Evolutionary conservation across 2,113 vertebrate species (phyloP).

Genomic region (Otus sunia): DNA sequence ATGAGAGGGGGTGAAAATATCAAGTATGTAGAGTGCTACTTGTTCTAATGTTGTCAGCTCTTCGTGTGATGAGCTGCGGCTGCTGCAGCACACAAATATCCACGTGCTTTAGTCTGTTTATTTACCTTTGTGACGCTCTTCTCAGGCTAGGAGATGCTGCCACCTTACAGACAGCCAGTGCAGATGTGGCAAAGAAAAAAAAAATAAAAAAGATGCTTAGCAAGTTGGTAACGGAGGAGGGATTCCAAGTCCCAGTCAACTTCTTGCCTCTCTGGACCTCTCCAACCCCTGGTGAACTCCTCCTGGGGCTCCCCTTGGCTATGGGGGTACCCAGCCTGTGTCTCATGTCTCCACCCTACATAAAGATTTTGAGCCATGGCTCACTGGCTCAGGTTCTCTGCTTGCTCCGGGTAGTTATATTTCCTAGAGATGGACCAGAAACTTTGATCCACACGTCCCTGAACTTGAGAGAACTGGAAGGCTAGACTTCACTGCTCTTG

Average conservation of each 20-base stretch:
- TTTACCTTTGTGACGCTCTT: background rate
- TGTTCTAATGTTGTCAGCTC: background rate
- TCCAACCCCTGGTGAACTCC: background rate
- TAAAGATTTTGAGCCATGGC: background rate
- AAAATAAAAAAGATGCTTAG: background rate
- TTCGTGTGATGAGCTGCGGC: background rate
- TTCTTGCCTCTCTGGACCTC: background rate
- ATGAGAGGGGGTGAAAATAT: background rate
- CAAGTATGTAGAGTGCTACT: background rate
- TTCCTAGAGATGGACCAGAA: background rate
- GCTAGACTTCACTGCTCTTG: background rate
- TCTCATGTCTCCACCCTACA: accelerated
- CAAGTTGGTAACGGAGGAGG: background rate
- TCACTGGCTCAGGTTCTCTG: background rate
- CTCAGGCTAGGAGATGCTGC: background rate
- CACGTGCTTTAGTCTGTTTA: background rate
- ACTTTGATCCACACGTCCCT: background rate
- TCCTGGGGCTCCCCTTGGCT: background rate
- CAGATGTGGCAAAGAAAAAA: background rate
- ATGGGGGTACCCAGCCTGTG: accelerated
- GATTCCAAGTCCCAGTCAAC: background rate
- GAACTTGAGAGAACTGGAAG: background rate
- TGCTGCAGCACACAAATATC: background rate
- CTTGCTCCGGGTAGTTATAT: background rate
- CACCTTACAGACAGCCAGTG: background rate